Evolutionary conservation across 2,113 vertebrate genomes (phyloP).

Genomic region (Ginglymostoma cirratum): DNA sequence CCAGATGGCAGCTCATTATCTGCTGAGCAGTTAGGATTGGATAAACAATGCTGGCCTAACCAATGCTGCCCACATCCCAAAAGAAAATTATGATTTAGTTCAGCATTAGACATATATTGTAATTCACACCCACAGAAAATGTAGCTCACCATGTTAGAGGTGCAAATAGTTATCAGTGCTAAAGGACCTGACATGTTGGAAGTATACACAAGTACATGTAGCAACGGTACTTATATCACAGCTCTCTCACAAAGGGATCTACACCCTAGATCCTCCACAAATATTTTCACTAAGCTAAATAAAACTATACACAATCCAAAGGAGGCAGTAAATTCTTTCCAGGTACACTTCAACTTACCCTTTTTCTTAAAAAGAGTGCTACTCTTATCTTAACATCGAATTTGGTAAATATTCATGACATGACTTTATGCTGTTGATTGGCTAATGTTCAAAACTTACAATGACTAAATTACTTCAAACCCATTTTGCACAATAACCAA

Average conservation of each 20-base stretch:
- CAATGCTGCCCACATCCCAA: not conserved
- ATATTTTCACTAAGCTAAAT: not conserved
- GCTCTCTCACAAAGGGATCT: not conserved
- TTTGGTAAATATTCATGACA: not conserved
- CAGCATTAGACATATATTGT: not conserved
- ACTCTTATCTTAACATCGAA: not conserved
- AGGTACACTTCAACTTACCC: not conserved
- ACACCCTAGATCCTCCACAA: not conserved
- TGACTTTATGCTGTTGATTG: not conserved
- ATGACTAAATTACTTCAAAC: not conserved
- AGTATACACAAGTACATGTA: not conserved
- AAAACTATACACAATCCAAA: not conserved
- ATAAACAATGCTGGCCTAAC: not conserved
- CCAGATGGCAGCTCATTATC: not conserved
- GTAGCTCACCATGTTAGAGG: not conserved
- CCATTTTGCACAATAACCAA: not conserved
- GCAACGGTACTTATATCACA: not conserved
- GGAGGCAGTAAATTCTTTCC: not conserved
- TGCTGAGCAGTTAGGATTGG: not conserved
- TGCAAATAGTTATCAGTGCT: not conserved
- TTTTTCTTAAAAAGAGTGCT: not conserved
- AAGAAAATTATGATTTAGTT: not conserved
- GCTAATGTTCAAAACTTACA: not conserved
- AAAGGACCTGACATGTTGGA: not conserved
- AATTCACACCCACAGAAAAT: not conserved